Conservation (phyloP, 2,888 invertebrate species). For the Lepeophtheirus nordmannii region DNA sequence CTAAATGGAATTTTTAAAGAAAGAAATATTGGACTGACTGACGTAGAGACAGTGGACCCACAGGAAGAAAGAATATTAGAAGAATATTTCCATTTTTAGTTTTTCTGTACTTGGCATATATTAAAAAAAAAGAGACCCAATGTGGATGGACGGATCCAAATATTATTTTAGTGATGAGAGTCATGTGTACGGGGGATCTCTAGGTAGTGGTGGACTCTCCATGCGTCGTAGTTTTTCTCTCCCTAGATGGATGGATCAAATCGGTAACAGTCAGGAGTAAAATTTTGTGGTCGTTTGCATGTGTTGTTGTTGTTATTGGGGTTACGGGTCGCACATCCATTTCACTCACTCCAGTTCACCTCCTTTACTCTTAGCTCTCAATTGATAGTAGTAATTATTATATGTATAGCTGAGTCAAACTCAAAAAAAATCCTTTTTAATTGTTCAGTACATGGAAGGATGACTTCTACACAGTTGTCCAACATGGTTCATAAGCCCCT, state of each 20-base stretch:
- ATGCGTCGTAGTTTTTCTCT: conserved; percentile 1
- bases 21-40: too few species aligned
- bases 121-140: too few species aligned
- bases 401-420: too few species aligned
- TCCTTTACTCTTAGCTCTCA: not conserved
- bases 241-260: not conserved
- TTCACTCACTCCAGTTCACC: not conserved
- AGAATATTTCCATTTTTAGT: too few species aligned
- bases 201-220: not conserved
- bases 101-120: too few species aligned
- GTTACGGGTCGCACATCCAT: too few species aligned
- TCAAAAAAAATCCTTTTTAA: too few species aligned
- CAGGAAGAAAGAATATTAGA: too few species aligned
- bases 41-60: too few species aligned
- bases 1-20: too few species aligned
- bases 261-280: conserved; percentile 1
- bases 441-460: not conserved
- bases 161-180: conserved; percentile 3
- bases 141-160: not conserved
- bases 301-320: too few species aligned
- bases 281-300: not conserved
- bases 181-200: not conserved
- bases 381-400: too few species aligned
- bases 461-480: conserved; percentile 2
- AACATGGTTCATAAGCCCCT: not conserved